phyloP scores from a whole-genome alignment of 2,888 invertebrate genomes.

The Brachypalpus laphriformis region DNA sequence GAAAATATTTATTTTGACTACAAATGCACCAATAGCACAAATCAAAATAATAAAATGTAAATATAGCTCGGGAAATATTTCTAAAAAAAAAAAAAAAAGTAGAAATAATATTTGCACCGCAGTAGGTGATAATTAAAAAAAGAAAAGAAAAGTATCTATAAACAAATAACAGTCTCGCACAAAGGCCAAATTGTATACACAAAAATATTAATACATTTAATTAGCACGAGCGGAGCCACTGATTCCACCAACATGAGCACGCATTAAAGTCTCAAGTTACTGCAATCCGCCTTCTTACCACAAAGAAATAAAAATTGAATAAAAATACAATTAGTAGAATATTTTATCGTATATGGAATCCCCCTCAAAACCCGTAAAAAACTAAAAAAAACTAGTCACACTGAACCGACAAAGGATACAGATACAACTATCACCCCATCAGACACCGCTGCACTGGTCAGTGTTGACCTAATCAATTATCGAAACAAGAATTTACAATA shows the following conservation, averaged over 20 bases:
- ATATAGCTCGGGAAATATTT: neutral
- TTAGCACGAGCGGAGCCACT: neutral
- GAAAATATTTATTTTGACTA: neutral
- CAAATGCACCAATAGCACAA: neutral
- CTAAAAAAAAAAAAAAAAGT: neutral
- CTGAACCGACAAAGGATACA: conserved; percentile 4
- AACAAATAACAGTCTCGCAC: neutral
- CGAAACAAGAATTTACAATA: conserved; percentile 26
- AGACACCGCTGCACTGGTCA: neutral
- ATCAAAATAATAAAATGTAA: neutral
- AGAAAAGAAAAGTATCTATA: neutral
- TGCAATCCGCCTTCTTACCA: too few relatives aligned
- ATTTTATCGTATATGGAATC: neutral
- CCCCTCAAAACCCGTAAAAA: neutral
- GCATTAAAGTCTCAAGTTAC: neutral
- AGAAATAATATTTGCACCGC: neutral
- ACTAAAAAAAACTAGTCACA: neutral
- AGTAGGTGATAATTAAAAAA: neutral
- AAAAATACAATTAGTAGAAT: too few relatives aligned
- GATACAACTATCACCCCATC: neutral
- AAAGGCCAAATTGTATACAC: neutral
- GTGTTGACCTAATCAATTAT: conserved; percentile 51
- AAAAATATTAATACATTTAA: neutral
- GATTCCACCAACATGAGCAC: neutral
- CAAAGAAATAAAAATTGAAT: too few relatives aligned